Percentiles rank a stretch among this genome's conserved stretches.
These are phyloP conservation scores for Zeugodacus cucurbitae DNA, from an alignment of 1,140 invertebrate species.

Conservation along the genomic window DNA sequence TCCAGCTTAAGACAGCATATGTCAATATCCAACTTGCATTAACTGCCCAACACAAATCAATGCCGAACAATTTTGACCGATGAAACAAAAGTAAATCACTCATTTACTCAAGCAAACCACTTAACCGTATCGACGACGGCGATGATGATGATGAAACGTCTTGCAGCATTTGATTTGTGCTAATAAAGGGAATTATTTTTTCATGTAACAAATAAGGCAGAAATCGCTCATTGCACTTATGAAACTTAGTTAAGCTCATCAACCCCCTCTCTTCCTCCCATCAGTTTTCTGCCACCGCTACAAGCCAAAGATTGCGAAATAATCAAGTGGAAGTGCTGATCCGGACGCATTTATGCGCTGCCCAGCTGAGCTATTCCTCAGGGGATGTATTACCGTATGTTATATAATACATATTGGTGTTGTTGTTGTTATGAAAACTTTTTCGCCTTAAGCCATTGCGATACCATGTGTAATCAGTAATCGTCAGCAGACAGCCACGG, in stretches of 20 bases:
- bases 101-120: neutral
- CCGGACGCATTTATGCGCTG: neutral
- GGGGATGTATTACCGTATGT: constrained; percentile 36
- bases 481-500: neutral
- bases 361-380: neutral
- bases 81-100: constrained; percentile 26
- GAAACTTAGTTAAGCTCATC: neutral
- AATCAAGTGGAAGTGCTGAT: constrained; percentile 37
- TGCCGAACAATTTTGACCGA: neutral
- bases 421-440: constrained; percentile 12
- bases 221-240: constrained; percentile 21
- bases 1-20: neutral
- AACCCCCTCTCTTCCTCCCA: neutral
- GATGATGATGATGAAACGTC: neutral
- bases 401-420: neutral
- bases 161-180: constrained; percentile 9
- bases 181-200: constrained; percentile 39
- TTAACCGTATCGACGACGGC: neutral
- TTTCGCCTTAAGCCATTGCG: constrained; percentile 8
- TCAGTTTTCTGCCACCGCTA: neutral
- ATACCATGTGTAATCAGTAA: constrained; percentile 32
- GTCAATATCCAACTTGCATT: neutral
- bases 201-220: constrained; percentile 30
- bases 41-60: neutral
- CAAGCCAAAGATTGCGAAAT: neutral